These are phyloP conservation scores for Zaprionus vittiger DNA, from an alignment of 1,140 invertebrate species.

Conservation along the genomic window DNA sequence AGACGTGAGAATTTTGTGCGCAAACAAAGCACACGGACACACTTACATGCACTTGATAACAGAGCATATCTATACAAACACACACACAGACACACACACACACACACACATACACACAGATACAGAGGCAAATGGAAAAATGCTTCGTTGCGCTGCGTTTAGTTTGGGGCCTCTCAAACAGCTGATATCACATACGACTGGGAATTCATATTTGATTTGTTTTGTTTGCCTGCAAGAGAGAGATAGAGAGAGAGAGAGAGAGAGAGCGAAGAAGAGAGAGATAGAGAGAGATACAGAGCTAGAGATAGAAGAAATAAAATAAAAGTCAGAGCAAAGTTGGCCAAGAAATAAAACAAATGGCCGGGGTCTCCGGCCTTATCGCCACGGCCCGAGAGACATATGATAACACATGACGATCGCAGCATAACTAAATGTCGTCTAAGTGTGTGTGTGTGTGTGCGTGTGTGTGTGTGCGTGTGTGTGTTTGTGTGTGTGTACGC, in stretches of 20 bases:
- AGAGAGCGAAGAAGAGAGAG: no score
- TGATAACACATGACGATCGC: constrained; percentile 36
- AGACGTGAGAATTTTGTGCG: constrained; percentile 77
- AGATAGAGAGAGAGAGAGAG: neutral
- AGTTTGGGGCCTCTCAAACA: constrained; percentile 45
- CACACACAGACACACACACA: constrained; percentile 25
- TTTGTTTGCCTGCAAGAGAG: constrained; percentile 16
- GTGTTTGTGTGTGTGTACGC: constrained; percentile 35
- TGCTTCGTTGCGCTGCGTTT: constrained; percentile 28
- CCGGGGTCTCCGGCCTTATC: constrained; percentile 14
- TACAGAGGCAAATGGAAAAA: constrained; percentile 43
- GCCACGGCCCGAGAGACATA: neutral
- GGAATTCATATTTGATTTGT: constrained; percentile 55
- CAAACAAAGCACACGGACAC: constrained; percentile 56
- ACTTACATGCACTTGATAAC: constrained; percentile 59
- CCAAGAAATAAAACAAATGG: constrained; percentile 28
- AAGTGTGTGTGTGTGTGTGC: constrained; percentile 7
- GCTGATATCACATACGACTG: constrained; percentile 63
- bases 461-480: constrained; percentile 17
- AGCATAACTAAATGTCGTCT: constrained; percentile 6
- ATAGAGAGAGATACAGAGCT: neutral
- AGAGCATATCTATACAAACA: constrained; percentile 62
- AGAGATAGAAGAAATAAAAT: constrained; percentile 3
- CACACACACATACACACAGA: neutral
- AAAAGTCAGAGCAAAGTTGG: constrained; percentile 24